A percentile compares a stretch with the other conserved stretches of the same genome.
phyloP scores from a whole-genome alignment of 2,888 invertebrate species.

The Dysmachus trigonus region DNA sequence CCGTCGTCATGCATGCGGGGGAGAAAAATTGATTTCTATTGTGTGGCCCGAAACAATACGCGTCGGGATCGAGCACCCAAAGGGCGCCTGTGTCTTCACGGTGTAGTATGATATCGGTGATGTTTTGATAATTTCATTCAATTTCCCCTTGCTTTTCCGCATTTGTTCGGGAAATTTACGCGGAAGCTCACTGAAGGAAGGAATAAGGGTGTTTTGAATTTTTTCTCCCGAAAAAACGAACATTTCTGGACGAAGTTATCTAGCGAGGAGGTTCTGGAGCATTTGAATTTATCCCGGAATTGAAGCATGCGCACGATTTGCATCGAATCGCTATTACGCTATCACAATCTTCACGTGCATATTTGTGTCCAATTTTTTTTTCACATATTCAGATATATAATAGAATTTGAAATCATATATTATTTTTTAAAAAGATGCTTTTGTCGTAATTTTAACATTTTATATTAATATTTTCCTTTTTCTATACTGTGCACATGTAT shows the following conservation, averaged over 20 bases:
- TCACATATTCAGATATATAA: no score
- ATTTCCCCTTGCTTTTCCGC: background rate
- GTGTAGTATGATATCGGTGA: background rate
- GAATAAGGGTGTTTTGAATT: background rate
- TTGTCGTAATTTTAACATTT: no score
- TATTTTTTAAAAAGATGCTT: no score
- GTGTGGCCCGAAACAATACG: background rate
- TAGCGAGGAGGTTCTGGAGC: background rate
- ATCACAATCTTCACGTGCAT: no score
- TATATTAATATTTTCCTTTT: no score
- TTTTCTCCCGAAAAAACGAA: background rate
- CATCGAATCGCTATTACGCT: no score
- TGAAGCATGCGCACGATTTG: background rate
- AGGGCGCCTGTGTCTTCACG: background rate
- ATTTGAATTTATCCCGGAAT: background rate
- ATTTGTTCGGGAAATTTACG: background rate
- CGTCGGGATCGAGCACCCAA: background rate
- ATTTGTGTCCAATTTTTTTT: no score
- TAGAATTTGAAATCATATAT: no score
- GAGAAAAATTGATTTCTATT: conserved; percentile 14
- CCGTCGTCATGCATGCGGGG: background rate
- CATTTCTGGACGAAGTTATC: background rate
- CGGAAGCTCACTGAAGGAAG: background rate
- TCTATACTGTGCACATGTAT: no score
- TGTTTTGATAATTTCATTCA: background rate